Base-by-base conservation (phyloP, 1,140 invertebrate species). In the Dendrolimus kikuchii region DNA sequence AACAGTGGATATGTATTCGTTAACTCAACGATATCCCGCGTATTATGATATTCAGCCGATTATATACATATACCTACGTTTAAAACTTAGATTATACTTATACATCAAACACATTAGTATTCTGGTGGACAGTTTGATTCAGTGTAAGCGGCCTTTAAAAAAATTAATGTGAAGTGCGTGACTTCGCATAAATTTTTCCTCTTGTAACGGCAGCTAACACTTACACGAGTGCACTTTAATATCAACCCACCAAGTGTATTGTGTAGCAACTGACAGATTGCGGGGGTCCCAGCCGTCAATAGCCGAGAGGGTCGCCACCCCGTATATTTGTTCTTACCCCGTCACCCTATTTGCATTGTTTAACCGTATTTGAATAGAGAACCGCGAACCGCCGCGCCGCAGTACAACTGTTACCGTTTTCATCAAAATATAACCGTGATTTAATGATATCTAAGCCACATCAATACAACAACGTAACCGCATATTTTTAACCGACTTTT, bases 321-420 rank as follows among this genome's bases (percentile, higher is more conserved):
- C 73, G 62, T 59, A 48, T 74, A 60, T 76, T 75, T 74, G 68
- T 62, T 42, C 53, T 66, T 66, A 74, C 77, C 76, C 75, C 76
- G 75, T 77, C 69, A 51, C 58, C 71, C 59, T 66, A 62, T 77
- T 75, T 72, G 71, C 68, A 72, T 81, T 75, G 77, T 80, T 77
- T 68, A 66, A 70, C 64, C 61, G 54, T 80, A 71, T 76, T 80
- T 75, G 73, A 71, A 76, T 70, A 76, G 75, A 72, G 52, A 60
- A 62, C 23, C 63, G 65, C 62, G 61, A 53, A 51, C 59, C 62
- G 38, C 7, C 60, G 56, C 61, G 58, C 50, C 62, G 55, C 62
- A 62, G 64, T 74, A 75, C 74, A 75, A 76, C 68, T 76, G 72
- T 74, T 76, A 73, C 68, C 64, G 68, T 67, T 72, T 71, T 66